A percentile compares a stretch with the other conserved stretches of the same genome.
phyloP scores from a whole-genome alignment of 2,113 vertebrate species.

The Gulo gulo region DNA sequence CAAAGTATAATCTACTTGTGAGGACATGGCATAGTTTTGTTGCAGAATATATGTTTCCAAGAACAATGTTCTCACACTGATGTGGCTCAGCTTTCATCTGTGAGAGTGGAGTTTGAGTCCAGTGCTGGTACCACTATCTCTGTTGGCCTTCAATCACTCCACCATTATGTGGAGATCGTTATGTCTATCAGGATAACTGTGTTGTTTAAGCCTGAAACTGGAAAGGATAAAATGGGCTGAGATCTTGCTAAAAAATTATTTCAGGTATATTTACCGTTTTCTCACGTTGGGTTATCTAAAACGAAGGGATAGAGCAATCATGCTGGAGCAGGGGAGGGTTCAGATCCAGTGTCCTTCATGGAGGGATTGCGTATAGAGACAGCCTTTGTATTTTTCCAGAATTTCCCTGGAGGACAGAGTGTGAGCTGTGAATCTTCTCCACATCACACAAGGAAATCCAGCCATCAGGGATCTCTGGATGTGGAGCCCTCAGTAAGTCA shows the following conservation, averaged over 20 bases:
- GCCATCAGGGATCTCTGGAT: neutral
- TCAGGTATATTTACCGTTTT: neutral
- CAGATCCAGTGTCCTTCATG: rapidly evolving
- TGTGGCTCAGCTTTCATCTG: neutral
- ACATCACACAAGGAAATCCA: neutral
- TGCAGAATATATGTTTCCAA: neutral
- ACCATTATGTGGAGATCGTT: too few relatives aligned
- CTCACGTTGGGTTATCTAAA: neutral
- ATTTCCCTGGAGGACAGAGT: neutral
- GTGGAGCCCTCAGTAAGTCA: too few relatives aligned
- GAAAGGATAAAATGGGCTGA: neutral
- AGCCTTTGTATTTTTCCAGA: neutral
- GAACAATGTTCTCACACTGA: neutral
- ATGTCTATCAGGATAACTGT: too few relatives aligned
- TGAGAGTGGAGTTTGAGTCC: neutral
- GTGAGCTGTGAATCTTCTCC: neutral
- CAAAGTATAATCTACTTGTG: neutral
- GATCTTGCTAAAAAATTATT: neutral
- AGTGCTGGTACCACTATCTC: too few relatives aligned
- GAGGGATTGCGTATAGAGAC: neutral
- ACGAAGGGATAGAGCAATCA: neutral
- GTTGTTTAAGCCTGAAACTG: too few relatives aligned
- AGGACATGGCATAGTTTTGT: neutral
- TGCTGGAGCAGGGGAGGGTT: neutral
- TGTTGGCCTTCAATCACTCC: too few relatives aligned